phyloP scores from a whole-genome alignment of 37 sponge, comb jelly and placozoan species.

The Agelas oroides region DNA sequence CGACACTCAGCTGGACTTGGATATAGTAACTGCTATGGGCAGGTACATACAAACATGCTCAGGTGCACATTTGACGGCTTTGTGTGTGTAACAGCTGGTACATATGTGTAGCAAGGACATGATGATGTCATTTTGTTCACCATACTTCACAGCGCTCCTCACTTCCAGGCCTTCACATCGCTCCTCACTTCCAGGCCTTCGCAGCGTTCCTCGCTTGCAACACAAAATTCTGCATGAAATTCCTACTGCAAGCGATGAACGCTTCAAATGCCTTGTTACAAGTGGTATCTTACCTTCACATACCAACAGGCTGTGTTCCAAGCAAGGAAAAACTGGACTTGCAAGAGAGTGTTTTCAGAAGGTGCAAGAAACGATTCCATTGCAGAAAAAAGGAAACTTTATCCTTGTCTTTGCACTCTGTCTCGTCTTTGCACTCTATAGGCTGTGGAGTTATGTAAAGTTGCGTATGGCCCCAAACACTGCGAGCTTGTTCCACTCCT shows the following conservation, averaged over 20 bases:
- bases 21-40: conserved; percentile 18
- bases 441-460: conserved; percentile 13
- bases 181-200: no score
- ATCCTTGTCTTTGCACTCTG: background rate
- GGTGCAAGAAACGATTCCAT: background rate
- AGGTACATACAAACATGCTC: background rate
- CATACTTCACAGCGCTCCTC: no score
- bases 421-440: background rate
- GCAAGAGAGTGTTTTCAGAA: conserved; percentile 9
- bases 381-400: background rate
- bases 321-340: background rate
- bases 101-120: no score
- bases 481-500: conserved; percentile 14
- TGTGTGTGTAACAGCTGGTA: no score
- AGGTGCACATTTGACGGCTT: no score
- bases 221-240: no score
- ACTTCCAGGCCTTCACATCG: no score
- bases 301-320: background rate
- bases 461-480: background rate
- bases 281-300: no score
- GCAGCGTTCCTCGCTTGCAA: no score
- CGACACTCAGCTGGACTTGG: background rate
- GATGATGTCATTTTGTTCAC: no score
- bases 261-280: no score
- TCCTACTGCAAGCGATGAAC: no score